Base-by-base conservation (phyloP, 2,113 vertebrate genomes). In the Phasianus colchicus region DNA sequence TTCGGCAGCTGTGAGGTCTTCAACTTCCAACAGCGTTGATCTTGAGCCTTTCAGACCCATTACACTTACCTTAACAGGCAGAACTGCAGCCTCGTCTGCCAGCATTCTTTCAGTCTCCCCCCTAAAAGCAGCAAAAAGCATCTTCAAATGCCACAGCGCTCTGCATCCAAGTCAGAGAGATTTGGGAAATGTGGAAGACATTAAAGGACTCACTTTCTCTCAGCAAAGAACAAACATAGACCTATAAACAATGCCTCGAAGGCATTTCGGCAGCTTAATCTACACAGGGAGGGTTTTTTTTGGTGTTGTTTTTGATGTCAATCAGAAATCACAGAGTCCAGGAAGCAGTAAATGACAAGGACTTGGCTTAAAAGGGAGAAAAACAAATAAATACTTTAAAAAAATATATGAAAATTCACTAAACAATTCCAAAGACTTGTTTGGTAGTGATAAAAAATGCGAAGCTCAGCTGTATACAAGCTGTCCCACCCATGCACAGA, bases 191-290 rank as follows among this genome's bases (percentile, higher is more conserved):
- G 88, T 97, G 97, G 97, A 96, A 98, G 95, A 89, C 84, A 97
- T 97, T 97, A 97, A 96, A 95, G 93, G 71, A 48, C 91, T 97
- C 94, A 90, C 97, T 98, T 97, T 98, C 97, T 64, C 96, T 95
- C 88, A 58, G 94, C 95, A 96, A 92, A 96, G 96, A 86, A 93
- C 86, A 94, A 95, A 71, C 57, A 27, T 0, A 88, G 94, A 96
- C 96, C 97, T 92, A 96, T 77, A 97, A 98, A 97, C 95, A 96
- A 96, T 4, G 73, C 96, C 96, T 22, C 43, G 86, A 78, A 87
- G 97, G 96, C 94, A 88, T 97, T 97, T 97, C 97, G 90, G 97
- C 96, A 97, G 96, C 97, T 96, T 85, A 82, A 96, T 69, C 95
- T 70, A 90, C 75, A 32, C 87, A 16, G 92, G 94, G 67, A 38